Conservation (phyloP, 2,113 vertebrate genomes). For the Paradisaea rubra region DNA sequence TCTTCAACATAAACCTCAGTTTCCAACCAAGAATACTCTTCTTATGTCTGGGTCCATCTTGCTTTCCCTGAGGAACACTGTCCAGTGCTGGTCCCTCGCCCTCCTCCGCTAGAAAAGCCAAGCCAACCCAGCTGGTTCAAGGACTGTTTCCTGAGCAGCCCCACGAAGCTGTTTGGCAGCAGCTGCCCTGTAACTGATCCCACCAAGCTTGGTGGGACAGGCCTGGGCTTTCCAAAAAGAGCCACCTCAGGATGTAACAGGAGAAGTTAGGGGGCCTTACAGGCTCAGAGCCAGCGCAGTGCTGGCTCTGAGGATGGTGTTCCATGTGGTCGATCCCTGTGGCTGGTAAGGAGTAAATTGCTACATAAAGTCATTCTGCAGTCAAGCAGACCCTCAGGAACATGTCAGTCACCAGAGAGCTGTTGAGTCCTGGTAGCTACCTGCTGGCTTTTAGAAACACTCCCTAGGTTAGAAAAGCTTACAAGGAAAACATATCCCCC, state of each 20-base stretch:
- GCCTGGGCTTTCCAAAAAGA: conserved; percentile 14
- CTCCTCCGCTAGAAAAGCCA: neutral
- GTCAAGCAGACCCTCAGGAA: neutral
- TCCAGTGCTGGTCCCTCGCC: neutral
- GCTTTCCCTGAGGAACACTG: neutral
- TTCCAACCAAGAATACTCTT: neutral
- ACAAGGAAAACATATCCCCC: neutral
- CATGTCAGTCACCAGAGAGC: neutral
- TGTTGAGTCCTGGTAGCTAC: conserved; percentile 6
- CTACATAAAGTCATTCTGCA: neutral
- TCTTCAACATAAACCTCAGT: neutral
- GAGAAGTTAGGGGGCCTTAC: conserved; percentile 19
- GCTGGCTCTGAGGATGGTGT: neutral
- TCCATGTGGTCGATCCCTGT: neutral
- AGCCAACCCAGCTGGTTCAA: neutral
- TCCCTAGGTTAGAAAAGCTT: neutral
- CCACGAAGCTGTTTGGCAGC: neutral
- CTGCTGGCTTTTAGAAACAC: conserved; percentile 4
- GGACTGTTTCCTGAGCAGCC: neutral
- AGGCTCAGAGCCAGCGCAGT: conserved; percentile 25
- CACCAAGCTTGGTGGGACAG: neutral
- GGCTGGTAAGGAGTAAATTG: conserved; percentile 11
- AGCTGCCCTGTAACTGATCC: neutral
- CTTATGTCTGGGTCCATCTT: neutral
- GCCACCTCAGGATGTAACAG: neutral